Percentiles rank a stretch among this genome's conserved stretches.
Evolutionary conservation across 2,888 invertebrate species (phyloP).

Genomic region (Syrista parreyssii): DNA sequence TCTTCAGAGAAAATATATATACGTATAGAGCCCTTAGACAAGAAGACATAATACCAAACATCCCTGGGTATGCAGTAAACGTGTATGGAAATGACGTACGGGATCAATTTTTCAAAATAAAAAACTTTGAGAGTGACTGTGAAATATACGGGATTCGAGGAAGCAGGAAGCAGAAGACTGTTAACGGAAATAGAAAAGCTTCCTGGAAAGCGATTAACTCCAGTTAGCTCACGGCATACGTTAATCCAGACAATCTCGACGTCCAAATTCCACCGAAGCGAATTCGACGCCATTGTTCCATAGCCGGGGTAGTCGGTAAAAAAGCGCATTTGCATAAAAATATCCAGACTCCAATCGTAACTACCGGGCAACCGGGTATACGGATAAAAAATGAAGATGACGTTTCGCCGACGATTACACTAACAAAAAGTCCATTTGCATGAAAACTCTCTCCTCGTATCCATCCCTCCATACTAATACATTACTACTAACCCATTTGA

Average conservation of each 20-base stretch:
- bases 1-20: neutral
- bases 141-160: neutral
- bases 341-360: conserved; percentile 25
- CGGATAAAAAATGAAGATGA: conserved; percentile 12
- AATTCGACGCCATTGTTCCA: conserved; percentile 34
- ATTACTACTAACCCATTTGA: neutral
- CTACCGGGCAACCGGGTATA: neutral
- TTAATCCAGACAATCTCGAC: conserved; percentile 47
- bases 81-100: neutral
- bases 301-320: conserved; percentile 1
- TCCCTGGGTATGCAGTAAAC: neutral
- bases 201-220: neutral
- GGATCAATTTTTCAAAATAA: neutral
- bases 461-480: neutral
- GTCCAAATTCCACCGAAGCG: conserved; percentile 27
- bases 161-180: neutral
- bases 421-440: conserved; percentile 21
- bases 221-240: conserved; percentile 12
- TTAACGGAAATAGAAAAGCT: neutral
- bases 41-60: neutral
- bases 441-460: neutral
- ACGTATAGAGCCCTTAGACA: neutral
- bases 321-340: conserved; percentile 45
- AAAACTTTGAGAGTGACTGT: neutral
- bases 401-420: conserved; percentile 20